Conservation (phyloP, 2,113 vertebrate genomes). For the Donacobius atricapilla region DNA sequence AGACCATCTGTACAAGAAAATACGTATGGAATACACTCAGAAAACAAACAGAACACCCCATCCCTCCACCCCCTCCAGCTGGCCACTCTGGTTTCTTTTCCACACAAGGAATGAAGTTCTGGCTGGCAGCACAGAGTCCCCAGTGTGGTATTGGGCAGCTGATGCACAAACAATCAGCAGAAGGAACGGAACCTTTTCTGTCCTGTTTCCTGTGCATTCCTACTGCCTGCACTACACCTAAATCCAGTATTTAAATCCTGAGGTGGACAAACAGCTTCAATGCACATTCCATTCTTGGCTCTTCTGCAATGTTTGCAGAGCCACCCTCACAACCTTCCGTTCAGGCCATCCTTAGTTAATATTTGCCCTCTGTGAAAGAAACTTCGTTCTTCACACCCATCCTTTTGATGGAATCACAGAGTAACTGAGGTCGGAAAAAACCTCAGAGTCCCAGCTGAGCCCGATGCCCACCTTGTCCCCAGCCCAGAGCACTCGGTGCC, state of each 20-base stretch:
- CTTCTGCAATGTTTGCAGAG: not conserved
- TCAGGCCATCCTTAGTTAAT: not conserved
- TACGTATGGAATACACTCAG: not conserved
- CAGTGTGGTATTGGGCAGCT: accelerated
- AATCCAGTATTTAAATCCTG: not conserved
- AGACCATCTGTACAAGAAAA: not conserved
- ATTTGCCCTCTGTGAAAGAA: not conserved
- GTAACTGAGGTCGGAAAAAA: not conserved
- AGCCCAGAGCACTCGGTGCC: not conserved
- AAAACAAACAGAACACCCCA: not conserved
- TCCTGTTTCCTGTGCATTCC: not conserved
- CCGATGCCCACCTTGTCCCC: accelerated
- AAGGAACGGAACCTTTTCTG: not conserved
- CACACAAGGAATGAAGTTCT: not conserved
- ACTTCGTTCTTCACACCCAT: not conserved
- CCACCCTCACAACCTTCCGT: not conserved
- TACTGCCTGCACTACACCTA: not conserved
- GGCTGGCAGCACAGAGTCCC: not conserved
- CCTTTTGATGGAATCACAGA: not conserved
- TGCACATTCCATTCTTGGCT: not conserved
- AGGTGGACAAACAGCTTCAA: not conserved
- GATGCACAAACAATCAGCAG: not conserved
- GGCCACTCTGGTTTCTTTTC: not conserved
- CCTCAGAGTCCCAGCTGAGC: not conserved
- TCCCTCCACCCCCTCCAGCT: not conserved